These are phyloP conservation scores for Cheumatopsyche charites DNA, from an alignment of 1,140 invertebrate genomes.

Conservation along the genomic window DNA sequence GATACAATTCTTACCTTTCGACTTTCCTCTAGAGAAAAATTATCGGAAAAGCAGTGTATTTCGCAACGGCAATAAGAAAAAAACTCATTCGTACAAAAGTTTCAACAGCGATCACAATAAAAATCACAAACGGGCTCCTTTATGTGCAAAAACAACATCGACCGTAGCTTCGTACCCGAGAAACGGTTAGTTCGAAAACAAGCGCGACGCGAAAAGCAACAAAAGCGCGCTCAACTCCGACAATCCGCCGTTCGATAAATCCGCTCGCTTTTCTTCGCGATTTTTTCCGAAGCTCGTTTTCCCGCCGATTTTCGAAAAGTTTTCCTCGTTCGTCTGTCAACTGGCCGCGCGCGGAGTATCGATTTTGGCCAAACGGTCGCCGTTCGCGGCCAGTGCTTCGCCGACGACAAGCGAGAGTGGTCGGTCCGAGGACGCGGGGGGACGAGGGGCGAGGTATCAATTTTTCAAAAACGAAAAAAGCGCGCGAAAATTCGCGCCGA, in stretches of 20 bases:
- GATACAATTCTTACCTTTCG: too few relatives aligned
- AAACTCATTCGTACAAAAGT: too few relatives aligned
- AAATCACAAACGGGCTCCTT: too few relatives aligned
- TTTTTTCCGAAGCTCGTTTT: conserved; percentile 1
- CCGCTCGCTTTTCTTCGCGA: neutral
- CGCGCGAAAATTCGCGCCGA: neutral
- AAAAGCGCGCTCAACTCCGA: neutral
- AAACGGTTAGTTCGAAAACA: too few relatives aligned
- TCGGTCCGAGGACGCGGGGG: conserved; percentile 25
- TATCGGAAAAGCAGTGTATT: too few relatives aligned
- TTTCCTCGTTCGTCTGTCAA: neutral
- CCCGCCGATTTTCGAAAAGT: neutral
- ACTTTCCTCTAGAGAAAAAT: too few relatives aligned
- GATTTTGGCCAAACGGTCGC: conserved; percentile 8
- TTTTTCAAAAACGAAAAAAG: conserved; percentile 13
- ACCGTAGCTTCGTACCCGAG: too few relatives aligned
- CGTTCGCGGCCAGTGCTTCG: conserved; percentile 18
- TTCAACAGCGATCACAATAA: too few relatives aligned
- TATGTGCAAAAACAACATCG: too few relatives aligned
- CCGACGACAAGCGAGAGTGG: conserved; percentile 32
- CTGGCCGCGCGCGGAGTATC: conserved; percentile 8
- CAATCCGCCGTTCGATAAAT: neutral
- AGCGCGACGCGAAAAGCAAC: neutral
- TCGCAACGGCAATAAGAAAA: too few relatives aligned
- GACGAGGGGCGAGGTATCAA: conserved; percentile 13